A percentile compares a stretch with the other conserved stretches of the same genome.
phyloP scores from a whole-genome alignment of 2,113 vertebrate species.

The Marcusenius ussheri region DNA sequence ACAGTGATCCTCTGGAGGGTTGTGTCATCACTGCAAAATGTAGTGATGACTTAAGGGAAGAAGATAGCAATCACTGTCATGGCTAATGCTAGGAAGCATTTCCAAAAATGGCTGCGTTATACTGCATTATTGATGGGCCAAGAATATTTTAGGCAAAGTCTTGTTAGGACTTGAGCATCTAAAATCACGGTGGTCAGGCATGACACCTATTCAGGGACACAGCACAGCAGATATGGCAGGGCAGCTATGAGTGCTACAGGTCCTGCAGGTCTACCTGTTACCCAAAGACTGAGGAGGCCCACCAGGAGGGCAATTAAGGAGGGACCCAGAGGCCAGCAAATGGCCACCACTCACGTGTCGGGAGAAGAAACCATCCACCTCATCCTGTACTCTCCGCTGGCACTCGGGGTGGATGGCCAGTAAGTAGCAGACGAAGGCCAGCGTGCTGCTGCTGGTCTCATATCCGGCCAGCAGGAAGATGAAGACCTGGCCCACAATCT shows the following conservation, averaged over 20 bases:
- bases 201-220: neutral
- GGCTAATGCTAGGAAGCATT: neutral
- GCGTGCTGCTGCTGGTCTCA: conserved; percentile 75
- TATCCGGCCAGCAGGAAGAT: conserved; percentile 85
- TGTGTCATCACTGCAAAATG: neutral
- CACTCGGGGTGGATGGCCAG: conserved; percentile 75
- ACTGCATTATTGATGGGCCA: neutral
- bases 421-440: conserved; percentile 80
- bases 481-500: conserved; percentile 82
- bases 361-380: conserved; percentile 72
- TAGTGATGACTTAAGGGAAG: neutral
- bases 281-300: neutral
- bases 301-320: neutral
- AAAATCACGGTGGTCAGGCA: neutral
- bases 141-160: neutral
- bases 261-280: neutral
- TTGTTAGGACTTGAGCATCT: neutral
- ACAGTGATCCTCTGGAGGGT: neutral
- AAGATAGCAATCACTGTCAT: neutral
- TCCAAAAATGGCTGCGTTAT: neutral
- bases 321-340: neutral
- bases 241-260: neutral
- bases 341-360: conserved; percentile 68
- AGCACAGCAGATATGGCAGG: neutral
- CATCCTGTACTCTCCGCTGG: conserved; percentile 69